Conservation (phyloP, 2,888 invertebrate species). For the Tanypteryx hageni region DNA sequence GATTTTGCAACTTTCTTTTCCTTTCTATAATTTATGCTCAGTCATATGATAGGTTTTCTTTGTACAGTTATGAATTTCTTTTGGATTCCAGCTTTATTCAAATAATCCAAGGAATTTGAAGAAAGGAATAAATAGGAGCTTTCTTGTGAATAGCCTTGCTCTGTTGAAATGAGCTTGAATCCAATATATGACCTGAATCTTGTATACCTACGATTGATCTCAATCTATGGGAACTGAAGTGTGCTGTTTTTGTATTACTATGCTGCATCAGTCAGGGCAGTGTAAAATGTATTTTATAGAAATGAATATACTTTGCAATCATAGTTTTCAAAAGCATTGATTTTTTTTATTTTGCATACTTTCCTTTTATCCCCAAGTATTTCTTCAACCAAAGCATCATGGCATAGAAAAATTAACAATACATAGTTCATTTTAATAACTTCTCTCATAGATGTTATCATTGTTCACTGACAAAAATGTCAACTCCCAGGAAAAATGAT, state of each 20-base stretch:
- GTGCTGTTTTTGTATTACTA: constrained; percentile 47
- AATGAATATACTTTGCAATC: constrained; percentile 45
- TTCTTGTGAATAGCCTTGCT: neutral
- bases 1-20: too few species aligned
- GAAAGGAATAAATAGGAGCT: neutral
- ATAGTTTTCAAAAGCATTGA: neutral
- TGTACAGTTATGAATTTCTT: too few species aligned
- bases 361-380: neutral
- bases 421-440: neutral
- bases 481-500: neutral
- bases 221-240: constrained; percentile 9
- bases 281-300: constrained; percentile 50
- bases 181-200: neutral
- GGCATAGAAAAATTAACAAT: neutral
- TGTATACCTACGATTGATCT: constrained; percentile 56
- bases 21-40: too few species aligned
- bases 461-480: neutral
- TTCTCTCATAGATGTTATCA: too few species aligned
- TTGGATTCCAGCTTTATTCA: neutral
- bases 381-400: neutral
- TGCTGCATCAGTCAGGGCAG: neutral
- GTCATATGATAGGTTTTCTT: too few species aligned
- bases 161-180: neutral
- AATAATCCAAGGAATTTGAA: neutral
- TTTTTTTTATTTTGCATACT: neutral